phyloP scores from a whole-genome alignment of 2,113 vertebrate genomes.

The Eptesicus fuscus region DNA sequence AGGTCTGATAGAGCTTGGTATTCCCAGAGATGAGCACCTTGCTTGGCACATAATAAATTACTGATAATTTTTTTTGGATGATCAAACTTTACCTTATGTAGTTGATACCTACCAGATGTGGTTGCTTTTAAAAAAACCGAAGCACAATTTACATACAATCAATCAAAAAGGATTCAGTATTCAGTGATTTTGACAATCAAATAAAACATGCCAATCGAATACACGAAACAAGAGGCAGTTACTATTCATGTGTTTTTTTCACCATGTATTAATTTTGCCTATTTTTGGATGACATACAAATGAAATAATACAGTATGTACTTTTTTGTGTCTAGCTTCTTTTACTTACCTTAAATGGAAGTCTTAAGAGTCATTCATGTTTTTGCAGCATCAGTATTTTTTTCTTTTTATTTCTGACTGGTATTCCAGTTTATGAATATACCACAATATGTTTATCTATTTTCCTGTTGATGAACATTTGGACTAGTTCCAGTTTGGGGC shows the following conservation, averaged over 20 bases:
- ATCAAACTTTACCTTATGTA: neutral
- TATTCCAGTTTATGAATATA: neutral
- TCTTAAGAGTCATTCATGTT: neutral
- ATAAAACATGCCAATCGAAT: neutral
- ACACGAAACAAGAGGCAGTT: neutral
- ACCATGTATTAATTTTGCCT: neutral
- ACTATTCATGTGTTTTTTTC: neutral
- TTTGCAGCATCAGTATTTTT: neutral
- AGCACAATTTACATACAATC: neutral
- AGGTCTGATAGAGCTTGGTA: neutral
- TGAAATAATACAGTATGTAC: neutral
- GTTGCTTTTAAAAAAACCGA: neutral
- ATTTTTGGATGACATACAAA: neutral
- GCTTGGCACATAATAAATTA: neutral
- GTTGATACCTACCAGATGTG: neutral
- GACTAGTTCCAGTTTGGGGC: neutral
- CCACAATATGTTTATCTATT: neutral
- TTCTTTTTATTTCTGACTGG: neutral
- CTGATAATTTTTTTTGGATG: neutral
- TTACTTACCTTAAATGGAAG: neutral
- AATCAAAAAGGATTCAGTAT: neutral
- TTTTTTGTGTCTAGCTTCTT: neutral
- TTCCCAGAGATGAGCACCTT: neutral
- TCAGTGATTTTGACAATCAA: slow-evolving; percentile 1
- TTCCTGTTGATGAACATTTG: neutral